These are phyloP conservation scores for Drosophila erecta DNA, from an alignment of 1,140 invertebrate species.

Conservation along the genomic window DNA sequence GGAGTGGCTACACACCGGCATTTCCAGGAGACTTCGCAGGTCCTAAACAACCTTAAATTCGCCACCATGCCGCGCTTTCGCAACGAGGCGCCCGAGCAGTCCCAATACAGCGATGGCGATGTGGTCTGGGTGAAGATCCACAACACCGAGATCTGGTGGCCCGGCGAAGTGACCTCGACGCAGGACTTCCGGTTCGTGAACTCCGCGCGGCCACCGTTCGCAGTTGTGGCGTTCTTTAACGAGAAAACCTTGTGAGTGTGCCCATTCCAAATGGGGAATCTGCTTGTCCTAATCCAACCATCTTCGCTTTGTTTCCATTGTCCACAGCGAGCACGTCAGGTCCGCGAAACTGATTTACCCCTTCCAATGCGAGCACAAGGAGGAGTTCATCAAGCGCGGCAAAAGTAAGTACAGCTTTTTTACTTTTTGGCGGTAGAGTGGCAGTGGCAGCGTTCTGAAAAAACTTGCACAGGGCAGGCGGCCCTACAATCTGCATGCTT, in stretches of 20 bases:
- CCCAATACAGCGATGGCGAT: constrained; percentile 88
- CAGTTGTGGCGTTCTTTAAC: constrained; percentile 92
- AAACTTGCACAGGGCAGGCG: too few species aligned
- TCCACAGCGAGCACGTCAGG: constrained; percentile 90
- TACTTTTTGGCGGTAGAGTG: too few species aligned
- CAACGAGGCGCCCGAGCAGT: constrained; percentile 38
- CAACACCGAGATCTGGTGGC: constrained; percentile 90
- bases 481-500: too few species aligned
- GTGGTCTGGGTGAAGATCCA: constrained; percentile 92
- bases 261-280: too few species aligned
- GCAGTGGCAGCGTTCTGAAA: too few species aligned
- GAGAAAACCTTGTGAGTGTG: constrained; percentile 91
- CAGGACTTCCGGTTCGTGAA: constrained; percentile 79
- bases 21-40: not conserved
- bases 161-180: constrained; percentile 89
- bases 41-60: too few species aligned
- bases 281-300: not conserved
- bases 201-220: constrained; percentile 89
- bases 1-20: not conserved
- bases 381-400: constrained; percentile 92
- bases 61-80: constrained; percentile 52
- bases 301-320: not conserved
- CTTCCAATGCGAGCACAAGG: constrained; percentile 91
- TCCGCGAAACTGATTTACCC: constrained; percentile 89
- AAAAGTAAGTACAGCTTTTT: constrained; percentile 87